Evolutionary conservation across 2,113 vertebrate species (phyloP).

Genomic region (Oryzias celebensis): DNA sequence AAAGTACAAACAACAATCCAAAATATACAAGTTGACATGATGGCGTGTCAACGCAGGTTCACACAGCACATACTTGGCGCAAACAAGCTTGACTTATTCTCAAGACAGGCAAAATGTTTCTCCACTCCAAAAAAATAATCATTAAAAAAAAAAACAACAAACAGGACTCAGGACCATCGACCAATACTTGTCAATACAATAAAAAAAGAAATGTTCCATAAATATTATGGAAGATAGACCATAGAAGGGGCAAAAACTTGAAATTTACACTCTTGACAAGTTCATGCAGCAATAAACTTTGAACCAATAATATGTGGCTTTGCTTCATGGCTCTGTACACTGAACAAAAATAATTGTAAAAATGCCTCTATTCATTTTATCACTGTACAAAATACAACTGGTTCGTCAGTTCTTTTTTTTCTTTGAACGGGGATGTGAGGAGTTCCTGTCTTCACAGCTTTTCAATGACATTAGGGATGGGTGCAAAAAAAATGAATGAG

Average conservation of each 20-base stretch:
- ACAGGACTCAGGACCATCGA: constrained; percentile 50
- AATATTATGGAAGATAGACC: constrained; percentile 83
- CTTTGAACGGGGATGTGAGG: constrained; percentile 53
- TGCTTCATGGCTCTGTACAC: constrained; percentile 71
- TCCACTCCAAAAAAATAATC: constrained; percentile 43
- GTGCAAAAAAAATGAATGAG: constrained; percentile 67
- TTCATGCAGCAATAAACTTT: constrained; percentile 79
- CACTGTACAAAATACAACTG: constrained; percentile 66
- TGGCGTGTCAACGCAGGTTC: constrained; percentile 71
- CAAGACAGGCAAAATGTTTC: constrained; percentile 57
- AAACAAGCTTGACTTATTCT: constrained; percentile 70
- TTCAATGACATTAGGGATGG: constrained; percentile 67
- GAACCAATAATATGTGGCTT: constrained; percentile 74
- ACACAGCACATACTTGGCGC: constrained; percentile 70
- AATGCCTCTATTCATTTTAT: constrained; percentile 66
- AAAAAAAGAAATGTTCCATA: constrained; percentile 72
- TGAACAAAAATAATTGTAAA: constrained; percentile 74
- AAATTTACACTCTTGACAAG: constrained; percentile 74
- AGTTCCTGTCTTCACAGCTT: constrained; percentile 68
- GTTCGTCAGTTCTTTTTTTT: constrained; percentile 22
- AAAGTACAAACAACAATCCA: constrained; percentile 88
- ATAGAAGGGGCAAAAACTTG: constrained; percentile 43
- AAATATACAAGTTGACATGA: constrained; percentile 97
- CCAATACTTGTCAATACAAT: constrained; percentile 62
- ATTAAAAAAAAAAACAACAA: constrained; percentile 30